These are phyloP conservation scores for Lucinisca nassula DNA, from an alignment of 2,888 invertebrate species.

Conservation along the genomic window DNA sequence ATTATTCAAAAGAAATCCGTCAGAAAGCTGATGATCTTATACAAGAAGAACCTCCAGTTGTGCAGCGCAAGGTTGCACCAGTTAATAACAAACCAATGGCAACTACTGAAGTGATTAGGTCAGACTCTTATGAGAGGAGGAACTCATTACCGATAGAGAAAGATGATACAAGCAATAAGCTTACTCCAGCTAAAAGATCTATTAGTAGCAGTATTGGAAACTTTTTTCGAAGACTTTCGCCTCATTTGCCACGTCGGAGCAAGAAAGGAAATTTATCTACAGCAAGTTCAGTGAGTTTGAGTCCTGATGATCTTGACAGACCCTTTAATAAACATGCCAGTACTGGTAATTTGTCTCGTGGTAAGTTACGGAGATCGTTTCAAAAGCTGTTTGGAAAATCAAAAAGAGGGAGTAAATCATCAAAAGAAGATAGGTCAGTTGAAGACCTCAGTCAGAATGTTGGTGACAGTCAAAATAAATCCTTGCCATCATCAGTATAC, in stretches of 20 bases:
- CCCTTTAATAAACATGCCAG: slow-evolving; percentile 66
- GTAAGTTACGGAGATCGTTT: slow-evolving; percentile 80
- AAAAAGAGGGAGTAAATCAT: slow-evolving; percentile 50
- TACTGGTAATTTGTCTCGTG: slow-evolving; percentile 73
- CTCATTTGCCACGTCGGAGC: slow-evolving; percentile 73
- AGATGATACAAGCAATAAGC: slow-evolving; percentile 51
- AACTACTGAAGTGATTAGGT: slow-evolving; percentile 27
- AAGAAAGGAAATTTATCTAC: slow-evolving; percentile 75
- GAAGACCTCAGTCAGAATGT: not conserved
- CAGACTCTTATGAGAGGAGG: slow-evolving; percentile 60
- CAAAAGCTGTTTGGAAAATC: slow-evolving; percentile 79
- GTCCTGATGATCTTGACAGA: slow-evolving; percentile 69
- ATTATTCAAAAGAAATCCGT: slow-evolving; percentile 78
- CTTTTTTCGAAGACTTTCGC: slow-evolving; percentile 84
- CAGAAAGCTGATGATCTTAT: slow-evolving; percentile 67
- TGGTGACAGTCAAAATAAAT: not conserved
- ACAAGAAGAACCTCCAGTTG: slow-evolving; percentile 50
- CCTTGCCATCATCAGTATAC: slow-evolving; percentile 50
- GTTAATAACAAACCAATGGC: not conserved
- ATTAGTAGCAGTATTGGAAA: slow-evolving; percentile 84
- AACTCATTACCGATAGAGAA: slow-evolving; percentile 69
- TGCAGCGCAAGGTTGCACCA: slow-evolving; percentile 42
- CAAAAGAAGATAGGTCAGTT: not conserved
- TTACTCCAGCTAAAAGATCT: slow-evolving; percentile 81
- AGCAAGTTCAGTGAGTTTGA: slow-evolving; percentile 79